Evolutionary conservation across 2,888 invertebrate genomes (phyloP), one percentile per base, ranked within the genome.

Genomic region (Macrostomum cliftonense): DNA sequence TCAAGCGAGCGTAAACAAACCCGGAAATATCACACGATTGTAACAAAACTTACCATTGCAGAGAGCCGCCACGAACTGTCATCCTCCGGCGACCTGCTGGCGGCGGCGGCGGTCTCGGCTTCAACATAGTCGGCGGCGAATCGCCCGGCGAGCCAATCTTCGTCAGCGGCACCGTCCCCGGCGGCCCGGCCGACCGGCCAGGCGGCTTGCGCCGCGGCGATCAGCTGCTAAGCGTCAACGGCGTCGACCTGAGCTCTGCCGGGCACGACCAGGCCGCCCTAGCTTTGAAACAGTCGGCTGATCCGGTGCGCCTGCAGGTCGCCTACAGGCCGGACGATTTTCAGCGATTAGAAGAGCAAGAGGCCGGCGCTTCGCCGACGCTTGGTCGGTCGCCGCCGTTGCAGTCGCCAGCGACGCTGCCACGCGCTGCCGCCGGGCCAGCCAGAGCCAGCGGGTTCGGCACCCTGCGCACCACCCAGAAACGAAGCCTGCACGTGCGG

Each of bases 41-140:
- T n/a, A n/a, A n/a, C n/a, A n/a, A n/a, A n/a, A n/a, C n/a, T n/a
- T n/a, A n/a, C n/a, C n/a, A n/a, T n/a, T n/a, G n/a, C n/a, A n/a
- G 28, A 9, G 5, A 28, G 28, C 5, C 28, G 28, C 28, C 28
- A 9, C 28, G 28, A 28, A 28, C 5, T 9, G 28, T 28, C 28
- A 28, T 9, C 28, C 28, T 28, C 4, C 28, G 28, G 9, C 28
- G 28, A 9, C 28, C 28, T 4, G 28, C 28, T 28, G 28, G 28
- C 28, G 28, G 28, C 28, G 28, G 28, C n/a, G n/a, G n/a, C 54
- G 93, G 95, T n/a, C 78, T 97, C 54, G 95, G 97, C 51, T 89
- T 91, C 74, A 97, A 97, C 72, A 97, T 97, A 59, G 95, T 97
- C 16, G 97, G 97, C 43, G 97, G 97, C n/a, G 97, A 97, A 71